Evolutionary conservation across 2,888 invertebrate species (phyloP).

Genomic region (Pachliopta kotzebuea): DNA sequence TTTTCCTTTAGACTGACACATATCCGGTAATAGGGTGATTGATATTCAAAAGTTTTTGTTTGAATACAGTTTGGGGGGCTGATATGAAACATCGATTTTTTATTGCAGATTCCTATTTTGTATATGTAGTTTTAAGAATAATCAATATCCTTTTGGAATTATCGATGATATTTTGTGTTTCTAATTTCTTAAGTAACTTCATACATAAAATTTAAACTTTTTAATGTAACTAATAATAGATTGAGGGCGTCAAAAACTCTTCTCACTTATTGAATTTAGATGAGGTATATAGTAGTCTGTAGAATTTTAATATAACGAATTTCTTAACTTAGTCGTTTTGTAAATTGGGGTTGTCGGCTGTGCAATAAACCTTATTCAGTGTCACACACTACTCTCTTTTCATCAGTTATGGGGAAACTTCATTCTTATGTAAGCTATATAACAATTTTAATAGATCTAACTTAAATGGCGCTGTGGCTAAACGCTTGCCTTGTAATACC

Average conservation of each 20-base stretch:
- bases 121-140: constrained; percentile 69
- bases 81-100: constrained; percentile 41
- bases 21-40: constrained; percentile 43
- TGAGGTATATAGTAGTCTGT: constrained; percentile 35
- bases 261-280: constrained; percentile 39
- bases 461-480: no score
- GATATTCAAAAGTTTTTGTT: constrained; percentile 33
- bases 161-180: constrained; percentile 38
- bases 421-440: constrained; percentile 20
- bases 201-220: constrained; percentile 53
- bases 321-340: constrained; percentile 35
- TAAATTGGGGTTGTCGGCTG: constrained; percentile 45
- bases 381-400: constrained; percentile 12
- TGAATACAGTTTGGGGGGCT: constrained; percentile 27
- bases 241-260: constrained; percentile 46
- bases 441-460: constrained; percentile 33
- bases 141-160: constrained; percentile 47
- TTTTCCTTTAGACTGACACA: constrained; percentile 41
- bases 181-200: constrained; percentile 50
- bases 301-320: constrained; percentile 39
- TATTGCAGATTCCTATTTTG: constrained; percentile 79
- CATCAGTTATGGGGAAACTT: constrained; percentile 15
- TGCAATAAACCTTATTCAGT: constrained; percentile 41
- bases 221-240: constrained; percentile 47
- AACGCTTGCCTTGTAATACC: no score